Evolutionary conservation across 2,888 invertebrate species (phyloP), one percentile per base, ranked within the genome.

Genomic region (Kuschelorhynchus macadamiae): DNA sequence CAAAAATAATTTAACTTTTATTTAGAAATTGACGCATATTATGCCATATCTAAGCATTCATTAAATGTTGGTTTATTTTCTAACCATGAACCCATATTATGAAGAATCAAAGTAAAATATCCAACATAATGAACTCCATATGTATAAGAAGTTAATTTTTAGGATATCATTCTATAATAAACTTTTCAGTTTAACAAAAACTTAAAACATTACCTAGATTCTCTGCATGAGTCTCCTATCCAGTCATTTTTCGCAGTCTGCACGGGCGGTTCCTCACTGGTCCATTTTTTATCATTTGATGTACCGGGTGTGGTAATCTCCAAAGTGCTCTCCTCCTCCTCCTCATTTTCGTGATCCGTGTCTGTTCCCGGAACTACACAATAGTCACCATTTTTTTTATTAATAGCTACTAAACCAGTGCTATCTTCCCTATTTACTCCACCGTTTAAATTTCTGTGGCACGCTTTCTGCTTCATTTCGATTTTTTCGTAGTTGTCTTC

Each of bases 401-500:
- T 77, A 56, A 83, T 83, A 60, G 83, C 83, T 17, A 86, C 85
- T 59, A 84, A 80, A n/a, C n/a, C n/a, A 3, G 83, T 82, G 16
- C 74, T 70, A 17, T 77, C 77, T 16, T 72, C 66, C 18, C 69
- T 42, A 67, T 60, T 59, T 5, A 76, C 73, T 9, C 77, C 77
- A 39, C 77, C 77, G 64, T 79, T 80, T 20, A 73, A 68, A 60
- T 76, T 82, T 44, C 81, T 81, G n/a, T 59, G 59, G 49, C 77
- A 78, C 39, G 81, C 78, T 74, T 86, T 87, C 75, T 89, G 87
- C 81, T 88, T 90, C 86, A 91, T 88, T 80, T 92, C 92, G 73
- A 93, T 92, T 85, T 92, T 93, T 81, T 92, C 92, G 79, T 92
- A 92, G 77, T 89, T 91, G 77, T 92, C 91, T 71, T 84, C 84